Evolutionary conservation across 2,888 invertebrate species (phyloP).

Genomic region (Notodonta ziczac): DNA sequence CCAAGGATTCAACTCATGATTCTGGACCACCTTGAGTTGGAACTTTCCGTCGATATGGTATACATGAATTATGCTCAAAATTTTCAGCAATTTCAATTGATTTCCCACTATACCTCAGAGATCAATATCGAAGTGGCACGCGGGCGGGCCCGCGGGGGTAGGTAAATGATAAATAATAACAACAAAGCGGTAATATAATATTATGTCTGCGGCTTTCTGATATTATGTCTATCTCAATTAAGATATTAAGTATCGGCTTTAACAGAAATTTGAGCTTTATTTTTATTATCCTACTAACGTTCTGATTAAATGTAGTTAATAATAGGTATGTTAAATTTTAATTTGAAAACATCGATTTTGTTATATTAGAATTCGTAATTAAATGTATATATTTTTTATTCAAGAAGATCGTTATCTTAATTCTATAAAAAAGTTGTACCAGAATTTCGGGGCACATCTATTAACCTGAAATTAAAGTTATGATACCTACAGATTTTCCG

Average conservation of each 20-base stretch:
- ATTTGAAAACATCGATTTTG: constrained; percentile 9
- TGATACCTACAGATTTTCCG: constrained; percentile 17
- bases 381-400: constrained; percentile 14
- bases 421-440: constrained; percentile 21
- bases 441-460: constrained; percentile 13
- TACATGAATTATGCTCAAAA: no score
- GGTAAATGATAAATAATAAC: not conserved
- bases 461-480: constrained; percentile 18
- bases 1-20: no score
- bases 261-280: not conserved
- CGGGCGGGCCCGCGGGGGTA: no score
- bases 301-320: not conserved
- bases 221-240: not conserved
- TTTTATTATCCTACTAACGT: not conserved
- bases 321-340: not conserved
- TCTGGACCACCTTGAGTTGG: no score
- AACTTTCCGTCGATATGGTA: no score
- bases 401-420: constrained; percentile 25
- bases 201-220: no score
- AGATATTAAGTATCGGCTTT: not conserved
- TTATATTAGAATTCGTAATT: constrained; percentile 18
- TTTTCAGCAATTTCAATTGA: no score
- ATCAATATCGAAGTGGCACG: no score
- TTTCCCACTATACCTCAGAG: no score
- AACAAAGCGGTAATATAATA: not conserved